Evolutionary conservation across 2,888 invertebrate genomes (phyloP).

Genomic region (Diloba caeruleocephala): DNA sequence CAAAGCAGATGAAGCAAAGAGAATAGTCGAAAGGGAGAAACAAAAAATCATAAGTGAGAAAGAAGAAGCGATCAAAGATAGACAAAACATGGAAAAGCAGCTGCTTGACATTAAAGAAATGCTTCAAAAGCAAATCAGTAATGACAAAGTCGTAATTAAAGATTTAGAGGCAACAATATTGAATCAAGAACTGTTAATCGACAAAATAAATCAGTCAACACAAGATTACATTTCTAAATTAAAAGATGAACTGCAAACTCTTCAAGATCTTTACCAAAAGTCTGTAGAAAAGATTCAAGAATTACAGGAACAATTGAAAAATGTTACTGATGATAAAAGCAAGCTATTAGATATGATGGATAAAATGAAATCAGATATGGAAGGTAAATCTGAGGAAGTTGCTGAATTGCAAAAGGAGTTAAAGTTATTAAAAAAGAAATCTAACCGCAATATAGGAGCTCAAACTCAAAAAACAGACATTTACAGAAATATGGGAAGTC

Average conservation of each 20-base stretch:
- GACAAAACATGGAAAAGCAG: slow-evolving; percentile 68
- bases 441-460: slow-evolving; percentile 38
- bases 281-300: slow-evolving; percentile 61
- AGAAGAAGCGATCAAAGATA: slow-evolving; percentile 75
- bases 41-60: slow-evolving; percentile 79
- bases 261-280: slow-evolving; percentile 68
- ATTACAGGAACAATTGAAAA: slow-evolving; percentile 63
- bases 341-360: slow-evolving; percentile 54
- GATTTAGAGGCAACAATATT: slow-evolving; percentile 74
- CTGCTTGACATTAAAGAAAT: slow-evolving; percentile 66
- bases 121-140: slow-evolving; percentile 67
- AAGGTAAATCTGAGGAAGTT: slow-evolving; percentile 67
- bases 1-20: slow-evolving; percentile 82
- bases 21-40: slow-evolving; percentile 79
- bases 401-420: slow-evolving; percentile 60
- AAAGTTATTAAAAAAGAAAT: slow-evolving; percentile 62
- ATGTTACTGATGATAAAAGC: slow-evolving; percentile 56
- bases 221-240: slow-evolving; percentile 71
- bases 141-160: slow-evolving; percentile 69
- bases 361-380: slow-evolving; percentile 57
- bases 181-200: slow-evolving; percentile 76
- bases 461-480: slow-evolving; percentile 49
- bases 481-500: slow-evolving; percentile 47
- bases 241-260: slow-evolving; percentile 67
- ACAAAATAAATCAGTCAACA: slow-evolving; percentile 71